Base-by-base conservation (phyloP, 2,113 vertebrate species). In the Pungitius pungitius region DNA sequence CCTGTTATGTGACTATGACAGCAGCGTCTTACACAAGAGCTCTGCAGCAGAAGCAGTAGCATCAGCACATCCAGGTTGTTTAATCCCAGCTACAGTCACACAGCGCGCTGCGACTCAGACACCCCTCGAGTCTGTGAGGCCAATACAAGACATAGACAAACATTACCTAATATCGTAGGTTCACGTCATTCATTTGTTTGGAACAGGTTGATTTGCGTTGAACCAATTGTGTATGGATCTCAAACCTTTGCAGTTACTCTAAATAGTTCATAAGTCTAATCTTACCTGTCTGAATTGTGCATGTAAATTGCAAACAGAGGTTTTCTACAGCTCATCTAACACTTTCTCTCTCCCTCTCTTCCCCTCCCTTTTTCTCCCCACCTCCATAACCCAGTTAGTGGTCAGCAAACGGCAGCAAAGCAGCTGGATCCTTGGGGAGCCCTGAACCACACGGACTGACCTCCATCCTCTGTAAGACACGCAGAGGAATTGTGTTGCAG, bases 21-120 rank as follows among this genome's bases (percentile, higher is more conserved):
- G 62, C 64, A 67, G 60, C 83, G 68, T 84, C 64, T 90, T 87
- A 89, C 84, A 69, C 82, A 91, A 90, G 59, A 80, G 75, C 75
- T 78, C 83, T 88, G 88, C 86, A 85, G 88, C 30, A 78, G 54
- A 49, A 52, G 66, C 37, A 30, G 30, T 30, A 30, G 52, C 62
- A 62, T 60, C 55, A 39, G 75, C 65, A 58, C 52, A 51, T 39
- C 39, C 60, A 47, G 64, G 24, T 3, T 56, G 30, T 71, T 66
- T 40, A 55, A 55, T 55, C 59, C 11, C 5, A 43, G 55, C 42
- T 24, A 57, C 22, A 67, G 37, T 61, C 27, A 14, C 14, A 1
- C 0, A 1, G 37, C 57, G 27, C 54, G 57, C 35, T 57, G 47
- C 42, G 30, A 43, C 58, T 66, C 43, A 80, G 27, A 54, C 54